phyloP scores from a whole-genome alignment of 1,140 invertebrate genomes.

The Aphelinus atriplicis region DNA sequence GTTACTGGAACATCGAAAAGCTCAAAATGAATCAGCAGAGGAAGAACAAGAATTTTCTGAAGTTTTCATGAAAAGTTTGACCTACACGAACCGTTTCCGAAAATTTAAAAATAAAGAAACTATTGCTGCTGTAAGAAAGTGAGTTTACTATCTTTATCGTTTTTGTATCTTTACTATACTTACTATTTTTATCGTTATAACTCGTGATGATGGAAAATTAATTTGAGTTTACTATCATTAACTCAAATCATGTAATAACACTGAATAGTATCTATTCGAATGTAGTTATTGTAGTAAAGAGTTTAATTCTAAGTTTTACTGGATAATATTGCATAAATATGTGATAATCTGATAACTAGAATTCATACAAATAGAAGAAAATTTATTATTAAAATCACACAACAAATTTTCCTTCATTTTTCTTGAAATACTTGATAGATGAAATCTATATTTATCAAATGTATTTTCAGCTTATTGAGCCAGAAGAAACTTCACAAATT shows the following conservation, averaged over 20 bases:
- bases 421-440: slow-evolving; percentile 11
- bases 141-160: slow-evolving; percentile 50
- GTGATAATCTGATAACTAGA: too few species aligned
- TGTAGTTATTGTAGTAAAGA: too few species aligned
- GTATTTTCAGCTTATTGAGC: slow-evolving; percentile 80
- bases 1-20: slow-evolving; percentile 95
- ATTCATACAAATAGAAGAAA: too few species aligned
- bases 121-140: slow-evolving; percentile 93
- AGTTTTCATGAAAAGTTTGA: slow-evolving; percentile 97
- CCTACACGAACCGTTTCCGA: slow-evolving; percentile 94
- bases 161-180: not conserved
- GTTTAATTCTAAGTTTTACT: too few species aligned
- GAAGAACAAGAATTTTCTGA: slow-evolving; percentile 98
- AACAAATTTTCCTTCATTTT: slow-evolving; percentile 15
- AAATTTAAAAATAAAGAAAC: slow-evolving; percentile 99
- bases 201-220: not conserved
- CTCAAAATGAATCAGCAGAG: slow-evolving; percentile 97
- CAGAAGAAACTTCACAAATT: slow-evolving; percentile 98
- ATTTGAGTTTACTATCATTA: not conserved
- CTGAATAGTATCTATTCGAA: too few species aligned
- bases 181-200: too few species aligned
- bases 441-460: slow-evolving; percentile 25
- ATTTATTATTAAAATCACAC: not conserved
- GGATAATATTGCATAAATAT: too few species aligned
- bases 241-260: not conserved